Evolutionary conservation across 2,888 invertebrate genomes (phyloP).

Genomic region (Strigamia maritima): DNA sequence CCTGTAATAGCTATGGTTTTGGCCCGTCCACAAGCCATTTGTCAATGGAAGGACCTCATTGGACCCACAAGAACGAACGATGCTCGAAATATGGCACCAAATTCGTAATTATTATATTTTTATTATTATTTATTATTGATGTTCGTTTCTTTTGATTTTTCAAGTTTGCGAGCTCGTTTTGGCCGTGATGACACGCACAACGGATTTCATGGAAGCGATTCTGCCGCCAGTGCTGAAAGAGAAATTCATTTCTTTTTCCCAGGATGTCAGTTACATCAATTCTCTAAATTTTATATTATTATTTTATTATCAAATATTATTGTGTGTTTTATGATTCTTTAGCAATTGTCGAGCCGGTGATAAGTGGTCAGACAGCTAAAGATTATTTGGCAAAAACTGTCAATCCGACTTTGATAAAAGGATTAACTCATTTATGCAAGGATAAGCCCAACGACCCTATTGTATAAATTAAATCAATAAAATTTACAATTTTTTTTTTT

Average conservation of each 20-base stretch:
- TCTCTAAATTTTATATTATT: too few relatives aligned
- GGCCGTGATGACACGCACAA: slow-evolving; percentile 68
- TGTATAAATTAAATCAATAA: too few relatives aligned
- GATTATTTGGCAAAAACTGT: slow-evolving; percentile 69
- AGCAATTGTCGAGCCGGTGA: slow-evolving; percentile 74
- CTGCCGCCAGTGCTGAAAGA: slow-evolving; percentile 62
- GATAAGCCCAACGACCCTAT: slow-evolving; percentile 73
- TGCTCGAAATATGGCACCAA: slow-evolving; percentile 68
- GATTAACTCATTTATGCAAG: slow-evolving; percentile 63
- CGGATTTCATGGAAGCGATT: slow-evolving; percentile 75
- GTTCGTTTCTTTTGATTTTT: too few relatives aligned
- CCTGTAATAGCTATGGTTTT: slow-evolving; percentile 67
- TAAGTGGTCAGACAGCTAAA: slow-evolving; percentile 61
- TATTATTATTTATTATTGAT: too few relatives aligned
- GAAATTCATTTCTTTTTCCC: slow-evolving; percentile 90
- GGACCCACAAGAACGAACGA: slow-evolving; percentile 64
- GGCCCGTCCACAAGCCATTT: slow-evolving; percentile 66
- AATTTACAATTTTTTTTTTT: too few relatives aligned
- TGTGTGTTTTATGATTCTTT: too few relatives aligned
- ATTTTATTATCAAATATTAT: too few relatives aligned
- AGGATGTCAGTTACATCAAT: too few relatives aligned
- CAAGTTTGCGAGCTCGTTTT: slow-evolving; percentile 68
- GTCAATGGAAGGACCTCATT: slow-evolving; percentile 68
- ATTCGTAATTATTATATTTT: slow-evolving; percentile 46
- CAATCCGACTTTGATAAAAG: slow-evolving; percentile 62